Evolutionary conservation across 2,113 vertebrate genomes (phyloP).

Genomic region (Tamias sibiricus): DNA sequence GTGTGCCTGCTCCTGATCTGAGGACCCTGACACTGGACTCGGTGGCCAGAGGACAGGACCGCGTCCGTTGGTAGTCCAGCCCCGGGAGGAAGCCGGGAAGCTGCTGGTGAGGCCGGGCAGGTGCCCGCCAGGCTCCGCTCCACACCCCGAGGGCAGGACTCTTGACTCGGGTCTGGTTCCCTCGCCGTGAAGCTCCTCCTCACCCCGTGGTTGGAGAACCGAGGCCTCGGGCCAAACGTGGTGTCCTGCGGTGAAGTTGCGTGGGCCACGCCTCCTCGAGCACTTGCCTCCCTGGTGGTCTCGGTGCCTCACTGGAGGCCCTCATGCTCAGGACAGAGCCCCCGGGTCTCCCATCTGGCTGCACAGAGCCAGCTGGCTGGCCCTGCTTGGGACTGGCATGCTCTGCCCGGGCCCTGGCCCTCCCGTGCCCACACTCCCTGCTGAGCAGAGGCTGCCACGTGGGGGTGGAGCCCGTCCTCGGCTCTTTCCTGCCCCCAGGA

Average conservation of each 20-base stretch:
- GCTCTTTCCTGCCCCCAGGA: fast-evolving
- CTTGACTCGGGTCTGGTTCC: background rate
- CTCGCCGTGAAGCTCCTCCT: no score
- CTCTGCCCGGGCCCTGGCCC: no score
- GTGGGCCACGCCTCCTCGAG: no score
- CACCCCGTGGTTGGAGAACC: background rate
- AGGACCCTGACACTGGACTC: fast-evolving
- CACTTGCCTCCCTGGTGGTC: no score
- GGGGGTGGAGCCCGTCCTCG: fast-evolving
- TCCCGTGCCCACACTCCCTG: background rate
- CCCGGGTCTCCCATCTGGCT: no score
- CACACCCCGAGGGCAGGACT: fast-evolving
- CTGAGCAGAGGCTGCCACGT: no score
- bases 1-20: background rate
- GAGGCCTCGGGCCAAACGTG: background rate
- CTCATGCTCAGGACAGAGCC: background rate
- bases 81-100: fast-evolving
- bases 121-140: fast-evolving
- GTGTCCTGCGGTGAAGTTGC: background rate
- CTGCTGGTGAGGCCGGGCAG: background rate
- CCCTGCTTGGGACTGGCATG: no score
- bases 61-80: fast-evolving
- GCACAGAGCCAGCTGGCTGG: no score
- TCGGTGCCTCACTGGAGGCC: fast-evolving
- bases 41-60: fast-evolving